phyloP scores from a whole-genome alignment of 1,140 invertebrate species.

The Drosophila willistoni region DNA sequence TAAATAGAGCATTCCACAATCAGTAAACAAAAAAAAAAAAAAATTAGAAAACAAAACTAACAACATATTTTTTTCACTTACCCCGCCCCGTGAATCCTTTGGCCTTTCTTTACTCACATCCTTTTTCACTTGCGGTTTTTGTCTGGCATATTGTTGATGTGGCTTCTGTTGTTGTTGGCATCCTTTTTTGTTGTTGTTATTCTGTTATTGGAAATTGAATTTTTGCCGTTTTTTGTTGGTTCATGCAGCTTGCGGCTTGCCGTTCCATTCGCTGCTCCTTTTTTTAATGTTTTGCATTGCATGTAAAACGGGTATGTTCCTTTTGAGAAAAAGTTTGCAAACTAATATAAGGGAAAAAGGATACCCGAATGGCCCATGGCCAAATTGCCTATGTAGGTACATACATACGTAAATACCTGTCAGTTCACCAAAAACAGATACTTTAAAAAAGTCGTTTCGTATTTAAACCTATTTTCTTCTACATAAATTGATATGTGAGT shows the following conservation, averaged over 20 bases:
- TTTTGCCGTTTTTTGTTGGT: slow-evolving; percentile 47
- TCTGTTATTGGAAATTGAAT: slow-evolving; percentile 72
- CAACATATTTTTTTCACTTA: slow-evolving; percentile 29
- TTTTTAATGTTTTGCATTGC: slow-evolving; percentile 16
- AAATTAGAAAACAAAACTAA: background rate
- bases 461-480: no score
- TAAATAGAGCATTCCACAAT: slow-evolving; percentile 24
- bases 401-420: no score
- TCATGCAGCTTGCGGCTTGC: slow-evolving; percentile 48
- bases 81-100: background rate
- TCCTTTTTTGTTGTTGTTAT: slow-evolving; percentile 37
- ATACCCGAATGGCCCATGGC: no score
- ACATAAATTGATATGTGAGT: no score
- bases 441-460: no score
- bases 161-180: slow-evolving; percentile 24
- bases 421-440: no score
- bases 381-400: no score
- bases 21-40: slow-evolving; percentile 10
- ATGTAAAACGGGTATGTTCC: no score
- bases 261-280: slow-evolving; percentile 4
- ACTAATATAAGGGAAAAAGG: no score
- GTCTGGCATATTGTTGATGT: slow-evolving; percentile 49
- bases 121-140: slow-evolving; percentile 53
- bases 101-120: background rate
- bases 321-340: no score